phyloP scores from a whole-genome alignment of 2,888 invertebrate species.

The Cetonia aurata region DNA sequence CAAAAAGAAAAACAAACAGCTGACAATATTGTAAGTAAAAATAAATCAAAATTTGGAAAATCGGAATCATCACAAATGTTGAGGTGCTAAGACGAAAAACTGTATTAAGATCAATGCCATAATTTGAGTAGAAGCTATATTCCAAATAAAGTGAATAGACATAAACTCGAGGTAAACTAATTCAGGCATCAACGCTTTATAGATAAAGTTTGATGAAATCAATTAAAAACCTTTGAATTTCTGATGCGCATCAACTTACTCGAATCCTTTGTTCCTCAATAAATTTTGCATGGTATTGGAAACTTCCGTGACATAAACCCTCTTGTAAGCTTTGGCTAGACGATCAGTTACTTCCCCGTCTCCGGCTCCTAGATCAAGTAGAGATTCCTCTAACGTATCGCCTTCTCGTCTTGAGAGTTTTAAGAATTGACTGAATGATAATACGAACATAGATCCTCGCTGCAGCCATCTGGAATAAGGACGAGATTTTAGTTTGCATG shows the following conservation, averaged over 20 bases:
- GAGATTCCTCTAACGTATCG: constrained; percentile 66
- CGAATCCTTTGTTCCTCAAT: constrained; percentile 81
- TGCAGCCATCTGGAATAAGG: constrained; percentile 78
- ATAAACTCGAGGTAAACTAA: too few relatives aligned
- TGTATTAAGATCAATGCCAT: too few relatives aligned
- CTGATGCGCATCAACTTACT: constrained; percentile 69
- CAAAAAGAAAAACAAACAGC: too few relatives aligned
- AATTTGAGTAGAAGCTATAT: too few relatives aligned
- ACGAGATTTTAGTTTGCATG: constrained; percentile 39
- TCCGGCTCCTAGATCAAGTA: constrained; percentile 94
- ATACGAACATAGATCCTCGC: constrained; percentile 97
- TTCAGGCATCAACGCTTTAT: too few relatives aligned
- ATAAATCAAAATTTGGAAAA: too few relatives aligned
- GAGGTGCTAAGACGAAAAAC: too few relatives aligned
- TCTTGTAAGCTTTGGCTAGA: constrained; percentile 79
- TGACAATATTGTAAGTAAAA: too few relatives aligned
- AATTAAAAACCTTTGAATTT: constrained; percentile 5
- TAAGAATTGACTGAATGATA: constrained; percentile 86
- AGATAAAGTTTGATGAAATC: not conserved
- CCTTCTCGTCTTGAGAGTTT: constrained; percentile 69
- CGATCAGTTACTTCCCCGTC: constrained; percentile 93
- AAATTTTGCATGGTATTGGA: constrained; percentile 89
- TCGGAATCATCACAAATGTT: too few relatives aligned
- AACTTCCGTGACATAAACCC: constrained; percentile 91
- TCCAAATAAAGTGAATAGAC: too few relatives aligned